Evolutionary conservation across 2,113 vertebrate genomes (phyloP), one percentile per base, ranked within the genome.

Genomic region (Pandion haliaetus): DNA sequence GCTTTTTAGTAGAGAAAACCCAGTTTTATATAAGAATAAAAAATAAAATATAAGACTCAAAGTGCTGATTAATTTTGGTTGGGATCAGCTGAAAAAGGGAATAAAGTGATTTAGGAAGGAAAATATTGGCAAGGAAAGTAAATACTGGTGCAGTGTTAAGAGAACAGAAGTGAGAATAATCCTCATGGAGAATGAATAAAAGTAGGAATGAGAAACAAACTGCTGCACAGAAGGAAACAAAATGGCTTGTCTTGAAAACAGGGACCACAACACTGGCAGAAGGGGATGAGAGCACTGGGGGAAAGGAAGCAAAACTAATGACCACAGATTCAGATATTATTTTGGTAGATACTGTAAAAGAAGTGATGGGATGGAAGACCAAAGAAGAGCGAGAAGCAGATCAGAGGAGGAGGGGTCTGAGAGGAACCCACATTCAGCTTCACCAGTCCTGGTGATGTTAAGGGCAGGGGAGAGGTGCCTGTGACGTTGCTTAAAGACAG

Each of bases 21-120:
- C 21, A 28, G 2, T 91, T 61, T 87, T 23, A n/a, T 50, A 57
- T 32, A 74, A 73, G 70, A 74, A 49, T 49, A 14, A 91, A 93
- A 76, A 62, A n/a, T 20, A 29, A 66, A 84, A 72, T 28, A 6
- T 47, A n/a, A 50, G 24, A 42, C 9, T 70, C 40, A 7, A 82
- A 87, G 47, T 25, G 20, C 31, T 86, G 49, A 38, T 63, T 65
- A 50, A 52, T 73, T 20, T 36, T 76, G 38, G 23, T 61, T 63
- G 49, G 17, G 31, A 52, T 36, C 31, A 1, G 2, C 34, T 92
- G 52, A 40, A 57, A 57, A 54, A 79, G 21, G 25, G 16, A 93
- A 76, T 69, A 25, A 77, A 87, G 44, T 65, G 18, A 94, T 87
- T 90, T 79, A 74, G 47, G 59, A 90, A 88, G 28, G 62, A 80